phyloP scores from a whole-genome alignment of 37 sponge, comb jelly and placozoan species.

The Cliona cf. orientalis region DNA sequence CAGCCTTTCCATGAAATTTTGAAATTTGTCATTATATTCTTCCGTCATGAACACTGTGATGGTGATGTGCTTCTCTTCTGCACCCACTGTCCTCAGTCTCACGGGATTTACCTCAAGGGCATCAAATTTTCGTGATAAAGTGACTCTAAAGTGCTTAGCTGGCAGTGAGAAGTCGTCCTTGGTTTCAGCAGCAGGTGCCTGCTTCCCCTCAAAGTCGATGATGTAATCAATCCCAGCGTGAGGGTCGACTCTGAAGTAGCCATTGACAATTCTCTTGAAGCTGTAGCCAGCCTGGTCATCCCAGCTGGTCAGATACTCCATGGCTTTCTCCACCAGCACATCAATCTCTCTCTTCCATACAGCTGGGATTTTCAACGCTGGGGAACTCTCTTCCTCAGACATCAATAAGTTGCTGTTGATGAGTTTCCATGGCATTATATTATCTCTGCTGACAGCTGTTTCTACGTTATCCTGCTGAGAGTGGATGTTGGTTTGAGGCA shows the following conservation, averaged over 20 bases:
- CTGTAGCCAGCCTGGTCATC: background rate
- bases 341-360: constrained; percentile 20
- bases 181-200: background rate
- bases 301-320: constrained; percentile 20
- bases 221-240: constrained; percentile 31
- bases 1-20: constrained; percentile 30
- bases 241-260: constrained; percentile 37
- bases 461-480: background rate
- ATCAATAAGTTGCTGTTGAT: constrained; percentile 25
- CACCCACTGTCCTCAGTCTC: background rate
- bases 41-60: constrained; percentile 18
- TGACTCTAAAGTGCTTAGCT: constrained; percentile 5
- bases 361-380: constrained; percentile 4
- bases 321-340: constrained; percentile 7
- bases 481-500: constrained; percentile 12
- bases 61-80: background rate
- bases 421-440: constrained; percentile 36
- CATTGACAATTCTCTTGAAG: constrained; percentile 29
- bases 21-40: constrained; percentile 7
- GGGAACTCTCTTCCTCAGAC: constrained; percentile 10
- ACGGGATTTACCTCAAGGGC: constrained; percentile 31
- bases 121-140: constrained; percentile 16
- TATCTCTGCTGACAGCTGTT: background rate
- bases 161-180: background rate
- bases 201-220: constrained; percentile 47